Evolutionary conservation across 2,888 invertebrate genomes (phyloP), one percentile per base, ranked within the genome.

Genomic region (Hypselothyrea guttata): DNA sequence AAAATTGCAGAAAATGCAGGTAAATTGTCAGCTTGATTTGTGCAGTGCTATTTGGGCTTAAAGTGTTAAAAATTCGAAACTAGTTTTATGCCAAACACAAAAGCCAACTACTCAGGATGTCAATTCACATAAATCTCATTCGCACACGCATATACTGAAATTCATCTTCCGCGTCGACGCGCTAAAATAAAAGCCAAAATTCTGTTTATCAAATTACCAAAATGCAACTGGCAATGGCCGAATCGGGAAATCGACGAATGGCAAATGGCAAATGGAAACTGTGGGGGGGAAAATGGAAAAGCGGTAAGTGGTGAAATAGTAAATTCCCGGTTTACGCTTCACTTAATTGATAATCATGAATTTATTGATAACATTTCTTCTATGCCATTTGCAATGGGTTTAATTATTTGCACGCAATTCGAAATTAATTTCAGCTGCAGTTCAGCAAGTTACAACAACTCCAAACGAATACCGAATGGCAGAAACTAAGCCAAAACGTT

Each of bases 321-420:
- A 49, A 71, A 69, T 58, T 61, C 61, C 51, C 56, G 58, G 59
- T 75, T 77, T 49, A 77, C 76, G 81, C 81, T 76, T 73, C 71
- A 77, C 49, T 76, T 74, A 74, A 72, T 70, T 81, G 67, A 75
- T 77, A 81, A 81, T 81, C 63, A 67, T 47, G 56, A 62, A 77
- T 78, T 78, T 81, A 74, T 78, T 75, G 70, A 71, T 76, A 76
- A 62, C 59, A 71, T 68, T 71, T 55, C 63, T 67, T 63, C 64
- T 60, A 38, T 73, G 59, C 51, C 72, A 67, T 72, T 75, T 66
- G 47, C 49, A 59, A 15, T 37, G 44, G 9, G 42, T 34, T 51
- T 28, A 12, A 51, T 55, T 45, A 34, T 15, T 16, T n/a, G 28
- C 28, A 30, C 7, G 18, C 31, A 42, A 72, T 41, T 45, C 33